Conservation (phyloP, 2,797 vertebrate species). For the Coilia nasus region DNA sequence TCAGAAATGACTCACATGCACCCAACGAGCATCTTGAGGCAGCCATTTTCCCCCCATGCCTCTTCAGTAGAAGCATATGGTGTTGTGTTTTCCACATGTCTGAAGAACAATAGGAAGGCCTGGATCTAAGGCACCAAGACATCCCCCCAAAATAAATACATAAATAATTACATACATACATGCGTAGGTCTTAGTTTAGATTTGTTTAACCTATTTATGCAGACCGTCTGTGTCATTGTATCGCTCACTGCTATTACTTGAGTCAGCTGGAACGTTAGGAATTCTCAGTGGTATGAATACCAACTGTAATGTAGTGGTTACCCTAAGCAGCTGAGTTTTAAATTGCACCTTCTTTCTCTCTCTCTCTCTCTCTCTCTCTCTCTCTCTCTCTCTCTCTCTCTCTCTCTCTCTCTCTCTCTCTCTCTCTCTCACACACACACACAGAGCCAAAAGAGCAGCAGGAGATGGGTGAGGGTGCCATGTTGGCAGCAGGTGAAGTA, state of each 20-base stretch:
- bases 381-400: not conserved
- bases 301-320: not conserved
- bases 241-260: not conserved
- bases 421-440: not conserved
- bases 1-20: not conserved
- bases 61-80: not conserved
- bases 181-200: not conserved
- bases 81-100: not conserved
- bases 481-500: conserved; percentile 64
- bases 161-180: not conserved
- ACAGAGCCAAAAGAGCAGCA: conserved; percentile 85
- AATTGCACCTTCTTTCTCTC: conserved; percentile 11
- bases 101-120: not conserved
- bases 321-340: not conserved
- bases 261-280: not conserved
- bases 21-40: not conserved
- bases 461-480: conserved; percentile 61
- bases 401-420: not conserved
- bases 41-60: not conserved
- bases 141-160: not conserved
- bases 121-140: not conserved
- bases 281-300: not conserved
- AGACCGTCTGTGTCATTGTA: too few species aligned
- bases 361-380: conserved; percentile 14
- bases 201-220: too few species aligned